Base-by-base conservation (phyloP, 1,140 invertebrate species). In the Leptonema lineaticorne region DNA sequence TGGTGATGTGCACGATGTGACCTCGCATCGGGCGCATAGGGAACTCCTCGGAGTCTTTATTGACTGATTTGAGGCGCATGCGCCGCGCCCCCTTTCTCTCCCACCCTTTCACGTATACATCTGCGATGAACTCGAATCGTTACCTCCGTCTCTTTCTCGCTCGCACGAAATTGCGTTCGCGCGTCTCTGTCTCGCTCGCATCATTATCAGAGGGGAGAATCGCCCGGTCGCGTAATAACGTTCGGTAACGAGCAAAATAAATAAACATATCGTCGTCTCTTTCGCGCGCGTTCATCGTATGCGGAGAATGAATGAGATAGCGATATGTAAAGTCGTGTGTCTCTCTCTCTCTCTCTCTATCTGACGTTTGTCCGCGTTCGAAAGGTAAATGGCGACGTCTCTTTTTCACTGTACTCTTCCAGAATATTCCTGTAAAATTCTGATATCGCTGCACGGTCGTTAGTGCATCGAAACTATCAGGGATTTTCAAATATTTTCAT, bases 61-160 rank as follows among this genome's bases (percentile, higher is more conserved):
- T 71, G 69, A 71, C 69, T 71, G 46, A 65, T 65, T 45, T 26
- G n/a, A 20, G 11, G 69, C 66, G 69, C 69, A 71, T 71, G 69
- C 69, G 69, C 63, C 66, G 63, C 66, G 60, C 62, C 69, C 50
- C 68, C 16, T 46, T 45, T 41, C 29, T 45, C 26, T 63, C 58
- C 66, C 68, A 7, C 50, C 48, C 41, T 57, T 24, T 37, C 58
- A 28, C 58, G 8, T 27, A 29, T 27, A 1, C 57, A 62, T 16
- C 37, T 3, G 6, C 56, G 56, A 58, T 16, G 8, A 53, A 16
- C 11, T n/a, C 29, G 2, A 8, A 33, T 20, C 6, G 11, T 6
- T 70, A 62, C 46, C 4, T 16, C 16, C 56, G 29, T 56, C 63
- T 67, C 64, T 28, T 63, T 63, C 48, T 14, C 29, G 9, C 58